Percentiles rank a stretch among this genome's conserved stretches.
Conservation (phyloP, 2,113 vertebrate genomes). For the Halcyon malimbica region DNA sequence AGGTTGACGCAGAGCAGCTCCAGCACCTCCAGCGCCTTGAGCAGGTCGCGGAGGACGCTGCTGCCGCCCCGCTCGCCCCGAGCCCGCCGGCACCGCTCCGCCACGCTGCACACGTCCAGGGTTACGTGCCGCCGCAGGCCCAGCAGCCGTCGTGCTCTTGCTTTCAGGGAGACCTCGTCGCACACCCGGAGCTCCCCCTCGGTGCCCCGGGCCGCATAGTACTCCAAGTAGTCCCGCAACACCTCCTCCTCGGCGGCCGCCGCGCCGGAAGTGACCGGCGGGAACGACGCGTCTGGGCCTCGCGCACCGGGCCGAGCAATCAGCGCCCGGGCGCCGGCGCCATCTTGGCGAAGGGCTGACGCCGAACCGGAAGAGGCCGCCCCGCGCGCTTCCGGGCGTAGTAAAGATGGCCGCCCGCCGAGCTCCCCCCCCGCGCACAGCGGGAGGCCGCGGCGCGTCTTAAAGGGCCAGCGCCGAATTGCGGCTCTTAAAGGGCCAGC, state of each 20-base stretch:
- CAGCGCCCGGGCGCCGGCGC: too few species aligned
- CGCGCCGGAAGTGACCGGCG: too few species aligned
- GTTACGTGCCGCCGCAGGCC: not conserved
- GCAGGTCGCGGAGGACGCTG: not conserved
- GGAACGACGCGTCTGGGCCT: too few species aligned
- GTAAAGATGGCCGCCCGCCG: too few species aligned
- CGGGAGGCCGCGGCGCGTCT: too few species aligned
- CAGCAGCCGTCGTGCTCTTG: not conserved
- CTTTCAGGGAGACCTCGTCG: not conserved
- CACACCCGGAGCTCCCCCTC: slow-evolving; percentile 12
- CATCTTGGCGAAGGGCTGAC: too few species aligned
- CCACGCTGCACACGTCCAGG: slow-evolving; percentile 1
- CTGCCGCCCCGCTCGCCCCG: not conserved
- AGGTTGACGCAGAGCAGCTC: slow-evolving; percentile 72
- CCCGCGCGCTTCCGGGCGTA: too few species aligned
- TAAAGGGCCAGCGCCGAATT: too few species aligned
- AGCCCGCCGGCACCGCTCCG: not conserved
- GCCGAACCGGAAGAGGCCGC: too few species aligned
- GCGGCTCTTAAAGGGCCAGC: too few species aligned
- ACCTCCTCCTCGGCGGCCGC: not conserved
- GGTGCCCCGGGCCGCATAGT: not conserved
- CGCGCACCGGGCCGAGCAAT: too few species aligned
- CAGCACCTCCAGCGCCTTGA: slow-evolving; percentile 60
- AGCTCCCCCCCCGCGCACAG: too few species aligned
- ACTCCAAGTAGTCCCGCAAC: slow-evolving; percentile 5